Conservation (phyloP, 2,113 vertebrate genomes). For the Notothenia rossii region DNA sequence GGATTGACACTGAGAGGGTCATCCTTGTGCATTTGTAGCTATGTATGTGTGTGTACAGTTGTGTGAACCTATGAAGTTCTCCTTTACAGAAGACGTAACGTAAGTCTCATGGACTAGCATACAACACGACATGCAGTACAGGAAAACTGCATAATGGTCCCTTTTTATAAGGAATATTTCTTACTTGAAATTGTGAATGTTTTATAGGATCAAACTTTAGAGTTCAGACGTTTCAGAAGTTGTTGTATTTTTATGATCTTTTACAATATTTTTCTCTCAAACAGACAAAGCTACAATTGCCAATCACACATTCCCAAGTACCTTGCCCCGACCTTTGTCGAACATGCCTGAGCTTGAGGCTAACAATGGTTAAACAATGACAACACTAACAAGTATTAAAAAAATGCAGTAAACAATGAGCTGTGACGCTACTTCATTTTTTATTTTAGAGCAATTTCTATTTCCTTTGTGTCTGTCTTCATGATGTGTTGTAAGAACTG, state of each 20-base stretch:
- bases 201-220: neutral
- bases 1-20: conserved; percentile 60
- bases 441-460: neutral
- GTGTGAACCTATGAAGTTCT: neutral
- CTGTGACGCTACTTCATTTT: neutral
- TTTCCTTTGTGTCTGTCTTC: neutral
- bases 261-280: neutral
- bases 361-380: neutral
- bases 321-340: neutral
- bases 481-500: neutral
- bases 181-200: neutral
- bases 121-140: neutral
- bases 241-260: neutral
- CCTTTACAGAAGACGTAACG: neutral
- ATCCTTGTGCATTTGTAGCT: conserved; percentile 40
- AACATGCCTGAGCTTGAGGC: neutral
- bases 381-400: neutral
- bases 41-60: conserved; percentile 3
- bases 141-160: neutral
- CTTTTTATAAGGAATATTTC: neutral
- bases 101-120: neutral
- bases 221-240: neutral
- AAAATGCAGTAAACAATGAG: neutral
- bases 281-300: neutral
- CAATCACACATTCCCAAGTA: neutral